These are phyloP conservation scores for Brenthis hecate DNA, from an alignment of 2,888 invertebrate genomes.

Conservation along the genomic window DNA sequence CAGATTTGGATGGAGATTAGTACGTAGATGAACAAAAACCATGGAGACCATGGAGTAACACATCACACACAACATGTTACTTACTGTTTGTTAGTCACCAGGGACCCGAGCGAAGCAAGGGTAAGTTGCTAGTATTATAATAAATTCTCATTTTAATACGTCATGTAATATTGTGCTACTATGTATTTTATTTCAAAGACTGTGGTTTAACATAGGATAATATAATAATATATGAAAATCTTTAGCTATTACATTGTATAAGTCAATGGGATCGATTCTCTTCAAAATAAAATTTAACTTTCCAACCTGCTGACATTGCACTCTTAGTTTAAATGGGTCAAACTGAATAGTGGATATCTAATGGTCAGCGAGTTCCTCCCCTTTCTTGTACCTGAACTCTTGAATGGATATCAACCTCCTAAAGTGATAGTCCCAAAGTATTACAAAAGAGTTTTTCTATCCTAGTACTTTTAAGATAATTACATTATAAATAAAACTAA, in stretches of 20 bases:
- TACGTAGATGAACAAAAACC: no score
- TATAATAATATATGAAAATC: no score
- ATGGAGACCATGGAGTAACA: no score
- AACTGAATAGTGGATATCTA: slow-evolving; percentile 35
- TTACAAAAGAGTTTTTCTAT: background rate
- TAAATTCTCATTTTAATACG: no score
- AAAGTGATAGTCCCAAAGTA: slow-evolving; percentile 11
- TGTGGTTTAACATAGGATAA: no score
- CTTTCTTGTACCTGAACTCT: slow-evolving; percentile 23
- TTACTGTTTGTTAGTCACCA: no score
- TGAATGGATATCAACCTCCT: slow-evolving; percentile 12
- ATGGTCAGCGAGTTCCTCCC: slow-evolving; percentile 36
- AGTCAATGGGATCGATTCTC: slow-evolving; percentile 2
- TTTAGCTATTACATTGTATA: background rate
- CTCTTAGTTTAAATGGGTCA: slow-evolving; percentile 29
- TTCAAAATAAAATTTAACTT: slow-evolving; percentile 27
- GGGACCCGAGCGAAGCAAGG: no score
- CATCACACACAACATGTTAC: no score
- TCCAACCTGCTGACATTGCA: slow-evolving; percentile 35
- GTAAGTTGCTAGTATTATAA: no score
- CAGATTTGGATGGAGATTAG: no score
- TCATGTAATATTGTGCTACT: no score
- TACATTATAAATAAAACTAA: background rate
- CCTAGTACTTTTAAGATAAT: background rate
- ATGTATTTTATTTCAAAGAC: no score